Evolutionary conservation across 2,888 invertebrate species (phyloP), one percentile per base, ranked within the genome.

Genomic region (Phaonia tiefii): DNA sequence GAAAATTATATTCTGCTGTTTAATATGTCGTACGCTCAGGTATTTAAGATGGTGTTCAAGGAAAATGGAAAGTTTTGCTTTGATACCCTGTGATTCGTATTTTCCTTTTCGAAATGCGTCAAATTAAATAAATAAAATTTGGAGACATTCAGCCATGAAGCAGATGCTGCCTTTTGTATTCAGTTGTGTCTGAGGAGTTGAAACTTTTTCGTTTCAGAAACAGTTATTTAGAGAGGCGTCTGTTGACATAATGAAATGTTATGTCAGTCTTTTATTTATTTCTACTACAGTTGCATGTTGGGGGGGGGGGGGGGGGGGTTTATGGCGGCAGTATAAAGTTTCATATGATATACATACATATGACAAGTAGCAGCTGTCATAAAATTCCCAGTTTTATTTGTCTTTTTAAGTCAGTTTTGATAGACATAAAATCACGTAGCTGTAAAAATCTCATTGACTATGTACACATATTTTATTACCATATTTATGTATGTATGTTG

Each of bases 201-300:
- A 63, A 39, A 22, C 17, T 60, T 60, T 31, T 26, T 8, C 51
- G 22, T 13, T 2, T 2, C 31, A 11, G n/a, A 13, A 39, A 17
- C 15, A 49, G 60, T 17, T 60, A 60, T 46, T 46, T 37, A 13
- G 51, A 31, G 46, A 44, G 74, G 54, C 58, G 67, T 37, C 54
- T 65, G 51, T 51, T 2, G 13, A 37, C 71, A 65, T 71, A 63
- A 73, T 49, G 67, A 58, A 56, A 67, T 73, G n/a, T n/a, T 17
- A 73, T 70, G 42, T 65, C 54, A 77, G 42, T 73, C 42, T 25
- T 42, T 71, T 73, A 70, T 74, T 76, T 42, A 74, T 75, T 2
- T 31, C 22, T 15, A 22, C 1, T 51, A 22, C 20, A 10, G 10
- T 3, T 17, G 60, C n/a, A n/a, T n/a, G n/a, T n/a, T n/a, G n/a